Evolutionary conservation across 2,888 invertebrate genomes (phyloP).

Genomic region (Apotomis betuletana): DNA sequence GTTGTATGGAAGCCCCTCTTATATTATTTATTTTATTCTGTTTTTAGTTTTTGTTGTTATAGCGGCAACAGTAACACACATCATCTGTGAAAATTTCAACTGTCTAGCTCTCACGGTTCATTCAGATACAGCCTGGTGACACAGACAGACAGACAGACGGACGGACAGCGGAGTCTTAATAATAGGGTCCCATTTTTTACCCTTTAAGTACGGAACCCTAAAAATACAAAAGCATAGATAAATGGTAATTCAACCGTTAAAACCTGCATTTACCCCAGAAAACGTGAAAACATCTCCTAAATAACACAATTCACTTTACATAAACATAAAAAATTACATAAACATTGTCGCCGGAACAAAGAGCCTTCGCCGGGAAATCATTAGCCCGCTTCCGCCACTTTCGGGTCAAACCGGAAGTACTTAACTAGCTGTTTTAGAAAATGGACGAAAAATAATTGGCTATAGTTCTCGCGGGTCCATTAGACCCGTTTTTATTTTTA

Average conservation of each 20-base stretch:
- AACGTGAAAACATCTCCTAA: not conserved
- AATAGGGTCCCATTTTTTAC: too few relatives aligned
- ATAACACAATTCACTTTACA: constrained; percentile 28
- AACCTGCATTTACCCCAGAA: not conserved
- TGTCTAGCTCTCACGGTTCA: too few relatives aligned
- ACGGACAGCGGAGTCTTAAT: too few relatives aligned
- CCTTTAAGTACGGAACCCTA: too few relatives aligned
- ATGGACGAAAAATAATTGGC: constrained; percentile 18
- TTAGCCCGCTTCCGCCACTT: constrained; percentile 26
- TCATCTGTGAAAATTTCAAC: too few relatives aligned
- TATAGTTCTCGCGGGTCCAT: not conserved
- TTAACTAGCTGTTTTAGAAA: constrained; percentile 28
- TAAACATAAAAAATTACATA: not conserved
- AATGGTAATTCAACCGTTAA: not conserved
- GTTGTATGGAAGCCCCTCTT: too few relatives aligned
- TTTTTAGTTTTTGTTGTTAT: too few relatives aligned
- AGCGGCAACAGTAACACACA: too few relatives aligned
- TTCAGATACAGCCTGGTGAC: too few relatives aligned
- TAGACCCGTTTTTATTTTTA: not conserved
- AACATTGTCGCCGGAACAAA: constrained; percentile 16
- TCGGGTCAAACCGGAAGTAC: constrained; percentile 11
- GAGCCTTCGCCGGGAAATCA: constrained; percentile 18
- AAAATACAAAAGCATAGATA: too few relatives aligned
- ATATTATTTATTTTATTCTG: too few relatives aligned
- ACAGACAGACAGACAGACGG: too few relatives aligned